Conservation (phyloP, 2,113 vertebrate genomes). For the Sorex araneus region DNA sequence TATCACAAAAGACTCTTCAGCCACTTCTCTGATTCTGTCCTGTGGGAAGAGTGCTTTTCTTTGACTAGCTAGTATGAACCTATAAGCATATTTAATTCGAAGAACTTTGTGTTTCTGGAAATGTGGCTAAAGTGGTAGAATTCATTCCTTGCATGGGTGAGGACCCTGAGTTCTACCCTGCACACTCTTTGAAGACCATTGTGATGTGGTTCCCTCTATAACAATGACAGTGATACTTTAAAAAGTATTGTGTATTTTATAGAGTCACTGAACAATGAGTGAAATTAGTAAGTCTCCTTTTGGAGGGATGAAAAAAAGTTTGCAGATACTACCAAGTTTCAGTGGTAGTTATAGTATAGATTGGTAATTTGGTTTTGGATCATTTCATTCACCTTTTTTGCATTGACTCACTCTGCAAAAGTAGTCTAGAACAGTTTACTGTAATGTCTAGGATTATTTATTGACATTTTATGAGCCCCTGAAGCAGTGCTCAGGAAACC, state of each 20-base stretch:
- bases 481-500: no score
- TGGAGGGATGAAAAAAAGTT: not conserved
- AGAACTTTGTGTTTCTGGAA: not conserved
- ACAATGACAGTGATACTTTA: no score
- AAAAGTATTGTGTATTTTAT: not conserved
- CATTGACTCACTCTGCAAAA: not conserved
- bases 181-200: no score
- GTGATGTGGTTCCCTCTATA: no score
- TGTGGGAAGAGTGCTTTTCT: no score
- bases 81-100: constrained; percentile 39
- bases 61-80: not conserved
- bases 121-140: no score
- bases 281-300: not conserved
- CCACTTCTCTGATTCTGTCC: not conserved
- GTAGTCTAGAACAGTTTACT: not conserved
- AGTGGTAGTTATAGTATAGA: not conserved
- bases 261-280: not conserved
- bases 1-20: not conserved
- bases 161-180: no score
- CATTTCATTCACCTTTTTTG: not conserved
- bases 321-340: not conserved
- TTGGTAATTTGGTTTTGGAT: not conserved
- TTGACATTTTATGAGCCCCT: no score
- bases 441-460: not conserved
- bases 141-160: no score